Base-by-base conservation (phyloP, 2,888 invertebrate species). In the Erebia aethiops region DNA sequence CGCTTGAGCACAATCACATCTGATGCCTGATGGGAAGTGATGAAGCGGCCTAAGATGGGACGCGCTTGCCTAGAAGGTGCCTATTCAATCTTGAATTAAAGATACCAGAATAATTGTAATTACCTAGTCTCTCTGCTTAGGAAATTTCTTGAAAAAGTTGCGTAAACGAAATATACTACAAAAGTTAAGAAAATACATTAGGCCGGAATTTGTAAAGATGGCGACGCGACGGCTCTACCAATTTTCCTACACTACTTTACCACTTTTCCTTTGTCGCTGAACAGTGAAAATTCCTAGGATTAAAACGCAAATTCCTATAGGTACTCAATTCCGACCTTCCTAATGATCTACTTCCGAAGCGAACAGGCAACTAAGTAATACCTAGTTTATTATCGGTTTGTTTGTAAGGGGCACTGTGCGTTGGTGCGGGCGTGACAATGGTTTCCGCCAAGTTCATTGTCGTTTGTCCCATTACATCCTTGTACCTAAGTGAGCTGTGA, bases 361-460 rank as follows among this genome's bases (percentile, higher is more conserved):
- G 62, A 62, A 67, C 72, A 70, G 57, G 67, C 61, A 70, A 51
- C 61, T 71, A 68, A n/a, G n/a, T n/a, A n/a, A 60, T 71, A 69
- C 64, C 67, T 54, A 16, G 8, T 16, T 63, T 77, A 81, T 84
- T 87, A 89, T 88, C 84, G 81, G 78, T 74, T 71, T 80, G 79
- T 77, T 80, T 77, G 78, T 78, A 76, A 78, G 82, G 86, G 86
- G 86, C 89, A 89, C 90, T 91, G 91, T 91, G 90, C 87, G 84
- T 73, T 74, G 82, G 81, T 86, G 84, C 88, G 84, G 86, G 90
- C 92, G 91, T 92, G 92, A 93, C 92, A 85, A 86, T 79, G 81
- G 87, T 85, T 91, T 92, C 92, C 92, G 91, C 86, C 87, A 91
- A 92, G 92, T 91, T 93, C 92, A 92, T 92, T 92, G 92, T 90